Conservation (phyloP, 2,888 invertebrate genomes). For the Callimorpha dominula region DNA sequence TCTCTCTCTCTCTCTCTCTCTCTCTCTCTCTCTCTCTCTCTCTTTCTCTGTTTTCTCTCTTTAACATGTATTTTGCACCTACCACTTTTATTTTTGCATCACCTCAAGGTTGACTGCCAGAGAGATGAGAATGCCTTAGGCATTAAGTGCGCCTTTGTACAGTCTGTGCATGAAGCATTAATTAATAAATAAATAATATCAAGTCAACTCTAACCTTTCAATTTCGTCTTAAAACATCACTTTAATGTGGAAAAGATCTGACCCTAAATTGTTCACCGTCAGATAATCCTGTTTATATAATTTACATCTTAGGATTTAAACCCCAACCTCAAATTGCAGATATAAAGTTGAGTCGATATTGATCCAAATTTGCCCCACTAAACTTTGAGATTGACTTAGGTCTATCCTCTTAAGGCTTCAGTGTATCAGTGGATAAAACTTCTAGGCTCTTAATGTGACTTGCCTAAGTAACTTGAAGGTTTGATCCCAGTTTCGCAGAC, state of each 20-base stretch:
- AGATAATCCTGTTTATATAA: not conserved
- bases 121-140: too few species aligned
- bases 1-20: too few species aligned
- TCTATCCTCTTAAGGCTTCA: not conserved
- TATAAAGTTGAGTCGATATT: not conserved
- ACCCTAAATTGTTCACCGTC: not conserved
- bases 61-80: too few species aligned
- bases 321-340: not conserved
- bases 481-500: not conserved
- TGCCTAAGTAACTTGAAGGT: not conserved
- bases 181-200: too few species aligned
- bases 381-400: conserved; percentile 4
- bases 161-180: too few species aligned
- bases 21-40: too few species aligned
- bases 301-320: not conserved
- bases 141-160: too few species aligned
- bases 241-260: not conserved
- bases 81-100: too few species aligned
- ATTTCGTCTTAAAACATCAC: not conserved
- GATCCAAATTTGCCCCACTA: not conserved
- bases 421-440: conserved; percentile 2
- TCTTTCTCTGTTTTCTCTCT: too few species aligned
- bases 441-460: conserved; percentile 5
- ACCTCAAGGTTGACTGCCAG: too few species aligned
- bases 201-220: not conserved